Percentiles rank a stretch among this genome's conserved stretches.
These are phyloP conservation scores for Parnassius orleans DNA, from an alignment of 2,888 invertebrate species.

Conservation along the genomic window DNA sequence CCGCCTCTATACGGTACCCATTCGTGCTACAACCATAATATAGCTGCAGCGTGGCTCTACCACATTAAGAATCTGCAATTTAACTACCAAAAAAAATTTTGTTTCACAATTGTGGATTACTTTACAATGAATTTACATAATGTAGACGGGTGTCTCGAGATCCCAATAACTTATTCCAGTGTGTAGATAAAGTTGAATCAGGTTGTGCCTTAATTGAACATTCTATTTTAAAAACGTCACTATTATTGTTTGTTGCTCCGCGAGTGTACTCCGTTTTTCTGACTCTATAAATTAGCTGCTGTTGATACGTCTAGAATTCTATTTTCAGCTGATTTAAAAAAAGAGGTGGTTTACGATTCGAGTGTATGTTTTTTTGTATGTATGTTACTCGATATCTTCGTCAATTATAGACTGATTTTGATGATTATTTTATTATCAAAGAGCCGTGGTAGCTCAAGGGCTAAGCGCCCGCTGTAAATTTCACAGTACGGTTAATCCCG, in stretches of 20 bases:
- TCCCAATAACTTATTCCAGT: conserved; percentile 12
- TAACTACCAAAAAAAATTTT: neutral
- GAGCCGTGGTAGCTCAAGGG: too few species aligned
- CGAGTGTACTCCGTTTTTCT: neutral
- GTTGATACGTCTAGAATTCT: conserved; percentile 5
- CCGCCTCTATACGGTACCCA: too few species aligned
- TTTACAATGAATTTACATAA: conserved; percentile 13
- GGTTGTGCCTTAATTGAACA: conserved; percentile 12
- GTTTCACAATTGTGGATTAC: conserved; percentile 12
- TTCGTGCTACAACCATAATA: too few species aligned
- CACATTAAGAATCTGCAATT: too few species aligned
- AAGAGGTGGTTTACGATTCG: too few species aligned
- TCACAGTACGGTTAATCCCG: too few species aligned
- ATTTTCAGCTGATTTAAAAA: conserved; percentile 1
- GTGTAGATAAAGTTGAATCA: conserved; percentile 12
- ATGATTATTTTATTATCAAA: too few species aligned
- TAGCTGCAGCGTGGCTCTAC: too few species aligned
- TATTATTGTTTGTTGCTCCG: conserved; percentile 1
- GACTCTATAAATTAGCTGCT: conserved; percentile 7
- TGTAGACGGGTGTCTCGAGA: neutral
- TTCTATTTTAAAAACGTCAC: conserved; percentile 5
- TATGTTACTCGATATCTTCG: too few species aligned
- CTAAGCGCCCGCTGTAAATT: too few species aligned
- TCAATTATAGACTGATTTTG: too few species aligned
- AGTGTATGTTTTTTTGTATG: too few species aligned